A percentile compares a stretch with the other conserved stretches of the same genome.
These are phyloP conservation scores for Acanthaster planci DNA, from an alignment of 35 echinoderm and acorn worm genomes.

Conservation along the genomic window DNA sequence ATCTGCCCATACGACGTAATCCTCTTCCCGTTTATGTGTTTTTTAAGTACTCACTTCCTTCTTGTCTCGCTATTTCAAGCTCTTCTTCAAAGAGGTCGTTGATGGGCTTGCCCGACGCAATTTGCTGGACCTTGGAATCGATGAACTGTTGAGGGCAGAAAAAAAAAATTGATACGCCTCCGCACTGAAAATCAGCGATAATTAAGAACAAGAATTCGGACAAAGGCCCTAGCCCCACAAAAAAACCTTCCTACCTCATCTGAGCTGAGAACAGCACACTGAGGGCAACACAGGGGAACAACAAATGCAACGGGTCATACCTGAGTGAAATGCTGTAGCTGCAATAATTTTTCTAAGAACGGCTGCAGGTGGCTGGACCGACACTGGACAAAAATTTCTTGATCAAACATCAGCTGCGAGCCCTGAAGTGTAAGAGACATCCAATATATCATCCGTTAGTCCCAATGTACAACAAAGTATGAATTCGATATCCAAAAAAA, in stretches of 20 bases:
- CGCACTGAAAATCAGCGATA: not conserved
- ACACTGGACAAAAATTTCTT: slow-evolving; percentile 57
- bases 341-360: slow-evolving; percentile 68
- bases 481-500: not conserved
- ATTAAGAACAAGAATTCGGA: no score
- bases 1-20: no score
- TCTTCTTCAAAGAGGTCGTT: slow-evolving; percentile 61
- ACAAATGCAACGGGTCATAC: slow-evolving; percentile 17
- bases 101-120: slow-evolving; percentile 9
- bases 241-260: no score
- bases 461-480: not conserved
- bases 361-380: slow-evolving; percentile 44
- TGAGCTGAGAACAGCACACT: no score
- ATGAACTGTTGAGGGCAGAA: slow-evolving; percentile 51
- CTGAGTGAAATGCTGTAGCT: slow-evolving; percentile 87
- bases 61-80: slow-evolving; percentile 29
- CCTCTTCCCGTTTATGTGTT: no score
- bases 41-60: slow-evolving; percentile 37
- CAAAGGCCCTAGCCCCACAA: no score
- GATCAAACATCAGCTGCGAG: slow-evolving; percentile 54
- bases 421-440: not conserved
- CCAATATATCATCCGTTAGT: not conserved
- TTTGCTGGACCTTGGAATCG: slow-evolving; percentile 36
- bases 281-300: no score
- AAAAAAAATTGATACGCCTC: not conserved